Conservation (phyloP, 2,797 vertebrate species). For the Yasuhikotakia modesta region DNA sequence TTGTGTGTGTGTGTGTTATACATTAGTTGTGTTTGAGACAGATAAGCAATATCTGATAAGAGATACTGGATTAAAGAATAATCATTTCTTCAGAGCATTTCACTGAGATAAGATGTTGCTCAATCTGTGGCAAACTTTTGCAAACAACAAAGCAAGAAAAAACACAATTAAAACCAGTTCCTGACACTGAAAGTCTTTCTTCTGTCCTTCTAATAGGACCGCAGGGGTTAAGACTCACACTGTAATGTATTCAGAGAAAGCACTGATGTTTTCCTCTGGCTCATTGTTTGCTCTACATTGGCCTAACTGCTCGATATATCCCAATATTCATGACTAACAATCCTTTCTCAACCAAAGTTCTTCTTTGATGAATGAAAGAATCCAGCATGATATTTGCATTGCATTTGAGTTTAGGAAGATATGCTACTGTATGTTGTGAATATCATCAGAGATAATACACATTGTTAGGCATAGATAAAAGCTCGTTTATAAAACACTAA, state of each 20-base stretch:
- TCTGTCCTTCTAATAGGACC: slow-evolving; percentile 7
- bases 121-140: background rate
- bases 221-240: slow-evolving; percentile 8
- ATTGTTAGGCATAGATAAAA: too few relatives aligned
- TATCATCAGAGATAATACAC: background rate
- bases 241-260: slow-evolving; percentile 12
- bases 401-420: too few relatives aligned
- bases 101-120: background rate
- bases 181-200: background rate
- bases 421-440: background rate
- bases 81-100: background rate
- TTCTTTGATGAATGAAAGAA: background rate
- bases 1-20: background rate
- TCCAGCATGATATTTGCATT: background rate
- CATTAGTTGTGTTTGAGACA: background rate
- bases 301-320: background rate
- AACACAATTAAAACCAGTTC: slow-evolving; percentile 5
- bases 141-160: slow-evolving; percentile 6
- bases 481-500: too few relatives aligned
- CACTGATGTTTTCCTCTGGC: background rate
- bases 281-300: background rate
- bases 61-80: background rate
- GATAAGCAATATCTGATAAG: background rate
- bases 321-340: background rate
- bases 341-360: background rate